Evolutionary conservation across 2,113 vertebrate genomes (phyloP), one percentile per base, ranked within the genome.

Genomic region (Ctenomys sociabilis): DNA sequence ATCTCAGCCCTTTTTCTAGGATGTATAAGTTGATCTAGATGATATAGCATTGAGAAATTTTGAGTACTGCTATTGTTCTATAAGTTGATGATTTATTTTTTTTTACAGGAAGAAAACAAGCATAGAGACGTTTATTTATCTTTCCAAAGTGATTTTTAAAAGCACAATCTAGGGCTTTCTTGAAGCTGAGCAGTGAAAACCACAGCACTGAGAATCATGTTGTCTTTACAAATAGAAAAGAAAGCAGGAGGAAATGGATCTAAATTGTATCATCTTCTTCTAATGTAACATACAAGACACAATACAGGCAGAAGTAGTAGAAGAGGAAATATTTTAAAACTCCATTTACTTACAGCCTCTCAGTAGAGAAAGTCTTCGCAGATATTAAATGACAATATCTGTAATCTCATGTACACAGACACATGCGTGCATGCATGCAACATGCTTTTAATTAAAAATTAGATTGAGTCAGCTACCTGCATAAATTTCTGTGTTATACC

Each of bases 401-500:
- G 13, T n/a, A 75, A 70, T 88, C 26, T 21, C 35, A n/a, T 43
- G 24, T 32, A 59, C 59, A 85, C 10, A 28, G 19, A 68, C 7
- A 59, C 11, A 66, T 3, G n/a, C 30, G 61, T 5, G 49, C 11
- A 57, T 2, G 24, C 30, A 57, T 11, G 7, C 3, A 63, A 54
- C 83, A 14, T 35, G 61, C 24, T 80, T 87, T 80, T 77, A 63
- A 8, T 89, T 78, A 54, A 19, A 83, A 13, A 4, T 77, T 6
- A n/a, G 70, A 85, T 93, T 91, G 77, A 68, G 35, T 93, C 21
- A 92, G 11, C 80, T 78, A 40, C 11, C 72, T 54, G 87, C 84
- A 13, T 91, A 68, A 85, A 89, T 88, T 43, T 52, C 3, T 95
- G 22, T n/a, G n/a, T n/a, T n/a, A 66, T 68, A 2, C 0, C 24